These are phyloP conservation scores for Ophion slaviceki DNA, from an alignment of 2,888 invertebrate species.

Conservation along the genomic window DNA sequence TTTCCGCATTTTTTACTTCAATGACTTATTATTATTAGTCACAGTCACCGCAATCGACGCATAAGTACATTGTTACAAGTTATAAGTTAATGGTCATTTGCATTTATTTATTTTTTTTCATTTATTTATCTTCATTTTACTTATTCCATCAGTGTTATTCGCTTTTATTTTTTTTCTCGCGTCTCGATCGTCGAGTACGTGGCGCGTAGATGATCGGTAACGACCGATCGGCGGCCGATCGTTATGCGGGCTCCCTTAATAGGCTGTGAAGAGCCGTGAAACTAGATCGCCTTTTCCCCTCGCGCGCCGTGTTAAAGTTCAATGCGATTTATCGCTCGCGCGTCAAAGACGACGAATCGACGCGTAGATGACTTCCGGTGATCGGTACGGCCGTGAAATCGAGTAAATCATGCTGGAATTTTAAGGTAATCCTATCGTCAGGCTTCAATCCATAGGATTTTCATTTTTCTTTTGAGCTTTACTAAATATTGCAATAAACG, in stretches of 20 bases:
- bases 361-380: slow-evolving; percentile 12
- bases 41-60: too few species aligned
- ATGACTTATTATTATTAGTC: too few species aligned
- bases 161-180: not conserved
- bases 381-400: not conserved
- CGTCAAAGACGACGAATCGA: not conserved
- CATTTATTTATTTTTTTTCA: too few species aligned
- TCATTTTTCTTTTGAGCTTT: too few species aligned
- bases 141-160: too few species aligned
- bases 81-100: too few species aligned
- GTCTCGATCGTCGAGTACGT: slow-evolving; percentile 54
- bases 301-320: slow-evolving; percentile 75
- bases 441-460: too few species aligned
- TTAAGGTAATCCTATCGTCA: not conserved
- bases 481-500: too few species aligned
- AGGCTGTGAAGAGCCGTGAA: slow-evolving; percentile 44
- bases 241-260: slow-evolving; percentile 69
- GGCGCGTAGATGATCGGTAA: slow-evolving; percentile 73
- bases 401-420: not conserved
- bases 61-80: too few species aligned
- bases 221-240: slow-evolving; percentile 72
- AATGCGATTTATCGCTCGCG: slow-evolving; percentile 72
- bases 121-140: too few species aligned
- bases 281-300: slow-evolving; percentile 75
- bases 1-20: too few species aligned